Percentiles rank a stretch among this genome's conserved stretches.
Conservation (phyloP, 1,140 invertebrate genomes). For the Paraescarpia echinospica region DNA sequence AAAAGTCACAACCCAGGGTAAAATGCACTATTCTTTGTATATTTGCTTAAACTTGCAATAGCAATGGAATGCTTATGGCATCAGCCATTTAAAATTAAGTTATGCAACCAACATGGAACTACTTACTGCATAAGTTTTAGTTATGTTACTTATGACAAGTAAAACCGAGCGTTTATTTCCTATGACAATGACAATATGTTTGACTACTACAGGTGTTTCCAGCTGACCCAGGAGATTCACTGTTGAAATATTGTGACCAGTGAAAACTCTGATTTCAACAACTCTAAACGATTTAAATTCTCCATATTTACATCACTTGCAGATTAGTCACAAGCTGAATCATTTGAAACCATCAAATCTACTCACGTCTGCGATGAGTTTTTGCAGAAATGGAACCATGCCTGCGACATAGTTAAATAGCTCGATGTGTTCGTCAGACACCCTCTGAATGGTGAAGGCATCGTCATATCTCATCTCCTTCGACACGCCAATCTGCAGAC, state of each 20-base stretch:
- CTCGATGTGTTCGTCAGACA: constrained; percentile 20
- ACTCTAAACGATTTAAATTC: neutral
- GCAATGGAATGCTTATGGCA: too few relatives aligned
- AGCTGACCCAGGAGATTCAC: neutral
- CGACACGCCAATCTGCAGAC: neutral
- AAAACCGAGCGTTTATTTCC: too few relatives aligned
- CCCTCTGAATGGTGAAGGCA: constrained; percentile 31
- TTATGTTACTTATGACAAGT: too few relatives aligned
- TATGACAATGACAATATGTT: too few relatives aligned
- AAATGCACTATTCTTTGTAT: too few relatives aligned
- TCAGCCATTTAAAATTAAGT: too few relatives aligned
- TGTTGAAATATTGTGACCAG: neutral
- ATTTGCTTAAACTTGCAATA: too few relatives aligned
- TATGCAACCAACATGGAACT: too few relatives aligned
- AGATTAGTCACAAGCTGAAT: neutral
- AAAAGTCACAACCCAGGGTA: too few relatives aligned
- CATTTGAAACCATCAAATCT: neutral
- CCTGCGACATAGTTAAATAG: constrained; percentile 33
- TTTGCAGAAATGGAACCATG: constrained; percentile 34
- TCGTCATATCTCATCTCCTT: constrained; percentile 24
- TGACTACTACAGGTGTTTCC: too few relatives aligned
- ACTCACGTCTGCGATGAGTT: constrained; percentile 25
- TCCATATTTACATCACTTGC: neutral
- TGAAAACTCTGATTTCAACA: neutral
- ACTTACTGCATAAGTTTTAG: too few relatives aligned